phyloP scores from a whole-genome alignment of 2,113 vertebrate genomes.

The Anseranas semipalmata region DNA sequence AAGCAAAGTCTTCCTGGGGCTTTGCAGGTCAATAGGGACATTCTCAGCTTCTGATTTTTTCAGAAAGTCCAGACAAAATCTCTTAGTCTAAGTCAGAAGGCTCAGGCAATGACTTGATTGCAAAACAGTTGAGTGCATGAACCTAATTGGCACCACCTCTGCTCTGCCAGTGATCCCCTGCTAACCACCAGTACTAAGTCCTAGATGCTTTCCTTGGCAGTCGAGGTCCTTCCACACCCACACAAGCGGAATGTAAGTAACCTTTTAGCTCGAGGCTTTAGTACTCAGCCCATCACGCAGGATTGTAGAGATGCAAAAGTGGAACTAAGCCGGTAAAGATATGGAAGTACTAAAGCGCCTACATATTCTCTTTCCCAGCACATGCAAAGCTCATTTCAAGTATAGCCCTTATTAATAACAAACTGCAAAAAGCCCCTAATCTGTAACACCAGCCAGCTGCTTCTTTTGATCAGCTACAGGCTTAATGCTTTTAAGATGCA shows the following conservation, averaged over 20 bases:
- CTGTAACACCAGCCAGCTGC: neutral
- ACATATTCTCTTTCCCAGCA: neutral
- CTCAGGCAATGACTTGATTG: neutral
- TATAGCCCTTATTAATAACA: neutral
- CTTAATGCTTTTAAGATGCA: neutral
- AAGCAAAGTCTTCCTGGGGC: neutral
- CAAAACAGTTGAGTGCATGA: neutral
- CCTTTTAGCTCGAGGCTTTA: neutral
- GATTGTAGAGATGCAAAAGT: neutral
- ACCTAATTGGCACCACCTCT: neutral
- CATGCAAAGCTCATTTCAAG: neutral
- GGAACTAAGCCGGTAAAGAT: neutral
- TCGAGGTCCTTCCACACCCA: neutral
- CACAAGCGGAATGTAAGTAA: neutral
- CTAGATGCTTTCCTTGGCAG: neutral
- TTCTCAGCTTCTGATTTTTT: neutral
- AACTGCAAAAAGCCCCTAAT: too few relatives aligned
- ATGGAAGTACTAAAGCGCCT: neutral
- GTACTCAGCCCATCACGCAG: neutral
- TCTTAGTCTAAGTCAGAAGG: neutral
- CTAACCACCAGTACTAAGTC: neutral
- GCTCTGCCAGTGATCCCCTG: neutral
- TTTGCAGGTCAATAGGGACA: neutral
- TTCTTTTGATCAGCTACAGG: neutral
- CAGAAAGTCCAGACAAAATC: neutral